Conservation (phyloP, 1,140 invertebrate genomes). For the Dendroctonus ponderosae region DNA sequence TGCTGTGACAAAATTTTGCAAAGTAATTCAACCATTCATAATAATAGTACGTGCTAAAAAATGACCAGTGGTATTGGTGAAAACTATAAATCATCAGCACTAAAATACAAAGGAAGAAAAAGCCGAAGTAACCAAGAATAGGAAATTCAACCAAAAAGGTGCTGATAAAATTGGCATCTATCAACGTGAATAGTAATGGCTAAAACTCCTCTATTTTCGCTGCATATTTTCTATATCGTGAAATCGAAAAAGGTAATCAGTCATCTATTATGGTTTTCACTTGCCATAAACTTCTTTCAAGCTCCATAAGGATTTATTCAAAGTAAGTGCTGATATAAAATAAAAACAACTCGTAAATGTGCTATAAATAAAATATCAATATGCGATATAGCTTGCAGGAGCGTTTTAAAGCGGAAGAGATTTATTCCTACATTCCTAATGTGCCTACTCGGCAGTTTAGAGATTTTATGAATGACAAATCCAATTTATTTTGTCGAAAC, state of each 20-base stretch:
- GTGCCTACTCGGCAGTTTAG: slow-evolving; percentile 4
- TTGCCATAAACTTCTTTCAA: slow-evolving; percentile 2
- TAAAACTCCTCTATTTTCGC: too few relatives aligned
- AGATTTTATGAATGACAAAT: slow-evolving; percentile 5
- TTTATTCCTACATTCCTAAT: slow-evolving; percentile 10
- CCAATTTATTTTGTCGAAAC: not conserved
- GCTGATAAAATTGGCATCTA: too few relatives aligned
- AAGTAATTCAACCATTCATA: too few relatives aligned
- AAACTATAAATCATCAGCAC: too few relatives aligned
- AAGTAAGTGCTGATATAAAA: slow-evolving; percentile 16
- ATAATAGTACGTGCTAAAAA: too few relatives aligned
- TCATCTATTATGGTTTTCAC: slow-evolving; percentile 5
- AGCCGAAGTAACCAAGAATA: too few relatives aligned
- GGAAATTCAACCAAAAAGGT: too few relatives aligned
- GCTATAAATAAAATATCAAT: slow-evolving; percentile 15
- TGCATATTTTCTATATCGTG: too few relatives aligned
- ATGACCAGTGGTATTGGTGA: too few relatives aligned
- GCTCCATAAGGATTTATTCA: slow-evolving; percentile 11
- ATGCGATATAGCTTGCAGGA: slow-evolving; percentile 9
- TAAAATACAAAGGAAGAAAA: too few relatives aligned
- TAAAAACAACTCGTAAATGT: slow-evolving; percentile 15
- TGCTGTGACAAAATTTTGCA: too few relatives aligned
- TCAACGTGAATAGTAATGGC: too few relatives aligned
- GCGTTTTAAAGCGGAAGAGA: slow-evolving; percentile 1
- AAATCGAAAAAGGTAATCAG: not conserved